A percentile compares a stretch with the other conserved stretches of the same genome.
These are phyloP conservation scores for Clunio marinus DNA, from an alignment of 2,888 invertebrate genomes.

Conservation along the genomic window DNA sequence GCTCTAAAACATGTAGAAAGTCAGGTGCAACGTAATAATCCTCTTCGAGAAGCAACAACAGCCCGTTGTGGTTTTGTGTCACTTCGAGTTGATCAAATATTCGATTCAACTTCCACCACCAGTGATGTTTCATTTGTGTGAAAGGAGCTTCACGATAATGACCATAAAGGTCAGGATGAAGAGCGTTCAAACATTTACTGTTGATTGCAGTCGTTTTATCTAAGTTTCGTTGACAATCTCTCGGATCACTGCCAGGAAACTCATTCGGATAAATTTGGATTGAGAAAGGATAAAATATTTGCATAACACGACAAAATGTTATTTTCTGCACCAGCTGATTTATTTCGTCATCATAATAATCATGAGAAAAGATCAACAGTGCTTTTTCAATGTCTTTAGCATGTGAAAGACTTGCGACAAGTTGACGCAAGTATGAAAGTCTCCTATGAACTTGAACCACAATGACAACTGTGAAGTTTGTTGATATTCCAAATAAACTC, in stretches of 20 bases:
- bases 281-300: conserved; percentile 87
- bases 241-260: conserved; percentile 84
- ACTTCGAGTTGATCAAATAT: conserved; percentile 80
- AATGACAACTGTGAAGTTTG: conserved; percentile 27
- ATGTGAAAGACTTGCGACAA: conserved; percentile 80
- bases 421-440: conserved; percentile 76
- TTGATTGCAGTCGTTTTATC: too few relatives aligned
- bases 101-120: conserved; percentile 95
- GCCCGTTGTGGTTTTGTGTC: conserved; percentile 68
- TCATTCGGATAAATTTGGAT: conserved; percentile 81
- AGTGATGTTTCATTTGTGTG: conserved; percentile 93
- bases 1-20: conserved; percentile 73
- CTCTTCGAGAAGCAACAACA: conserved; percentile 85
- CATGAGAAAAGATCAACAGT: conserved; percentile 86
- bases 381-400: conserved; percentile 77
- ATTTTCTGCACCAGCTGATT: conserved; percentile 79
- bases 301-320: conserved; percentile 78
- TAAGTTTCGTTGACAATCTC: conserved; percentile 83
- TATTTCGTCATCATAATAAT: conserved; percentile 79
- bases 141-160: conserved; percentile 91
- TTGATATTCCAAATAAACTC: background rate
- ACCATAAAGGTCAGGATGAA: conserved; percentile 84
- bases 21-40: conserved; percentile 92
- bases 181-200: conserved; percentile 77
- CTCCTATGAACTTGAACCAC: conserved; percentile 78